Conservation (phyloP, 2,797 vertebrate genomes). For the Labroides dimidiatus region DNA sequence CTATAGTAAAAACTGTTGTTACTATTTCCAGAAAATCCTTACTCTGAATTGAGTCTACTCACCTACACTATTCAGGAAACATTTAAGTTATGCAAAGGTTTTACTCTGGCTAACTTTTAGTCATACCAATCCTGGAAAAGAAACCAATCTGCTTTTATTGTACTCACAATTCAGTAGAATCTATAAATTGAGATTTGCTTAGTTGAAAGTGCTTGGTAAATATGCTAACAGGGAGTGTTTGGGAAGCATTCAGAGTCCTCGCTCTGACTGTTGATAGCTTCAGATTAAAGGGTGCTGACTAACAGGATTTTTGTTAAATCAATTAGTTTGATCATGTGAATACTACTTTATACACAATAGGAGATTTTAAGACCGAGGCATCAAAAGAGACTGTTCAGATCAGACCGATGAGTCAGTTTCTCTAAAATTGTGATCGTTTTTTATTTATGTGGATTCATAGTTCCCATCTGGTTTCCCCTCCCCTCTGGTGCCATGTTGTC, state of each 20-base stretch:
- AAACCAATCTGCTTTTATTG: no score
- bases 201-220: constrained; percentile 62
- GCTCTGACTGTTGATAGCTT: constrained; percentile 62
- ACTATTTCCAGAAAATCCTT: no score
- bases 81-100: no score
- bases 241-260: constrained; percentile 53
- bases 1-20: no score
- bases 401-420: constrained; percentile 42
- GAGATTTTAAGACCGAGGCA: neutral
- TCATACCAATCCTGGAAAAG: no score
- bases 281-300: constrained; percentile 71
- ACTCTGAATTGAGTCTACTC: no score
- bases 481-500: constrained; percentile 61
- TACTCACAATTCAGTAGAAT: no score
- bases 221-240: constrained; percentile 71
- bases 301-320: no score
- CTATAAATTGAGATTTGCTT: neutral
- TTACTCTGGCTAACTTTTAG: no score
- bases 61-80: no score
- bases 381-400: constrained; percentile 32
- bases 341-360: neutral
- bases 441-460: constrained; percentile 57
- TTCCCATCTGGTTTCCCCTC: constrained; percentile 70
- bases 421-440: constrained; percentile 33
- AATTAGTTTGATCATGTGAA: no score